These are phyloP conservation scores for Diadophis punctatus DNA, from an alignment of 2,113 vertebrate genomes.

Conservation along the genomic window DNA sequence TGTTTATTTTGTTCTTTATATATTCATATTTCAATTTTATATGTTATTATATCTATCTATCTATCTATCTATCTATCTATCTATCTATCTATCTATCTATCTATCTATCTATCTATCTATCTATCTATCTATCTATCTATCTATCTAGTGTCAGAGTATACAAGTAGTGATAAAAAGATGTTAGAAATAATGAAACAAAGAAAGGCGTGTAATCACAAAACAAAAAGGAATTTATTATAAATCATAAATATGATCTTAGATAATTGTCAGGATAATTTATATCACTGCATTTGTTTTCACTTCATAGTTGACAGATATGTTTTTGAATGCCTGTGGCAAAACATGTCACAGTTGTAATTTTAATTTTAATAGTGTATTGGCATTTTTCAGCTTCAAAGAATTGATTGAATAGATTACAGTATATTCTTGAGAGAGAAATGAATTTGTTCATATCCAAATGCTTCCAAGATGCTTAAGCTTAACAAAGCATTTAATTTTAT, in stretches of 20 bases:
- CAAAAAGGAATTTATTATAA: slow-evolving; percentile 19
- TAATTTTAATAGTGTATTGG: slow-evolving; percentile 19
- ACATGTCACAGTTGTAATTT: not conserved
- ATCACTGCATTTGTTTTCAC: not conserved
- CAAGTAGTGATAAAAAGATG: not conserved
- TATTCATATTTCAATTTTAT: not conserved
- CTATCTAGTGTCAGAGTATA: not conserved
- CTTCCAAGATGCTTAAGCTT: not conserved
- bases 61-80: too few species aligned
- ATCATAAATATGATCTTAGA: not conserved
- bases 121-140: not conserved
- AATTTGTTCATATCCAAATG: not conserved
- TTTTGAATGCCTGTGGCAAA: slow-evolving; percentile 25
- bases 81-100: not conserved
- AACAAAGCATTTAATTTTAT: not conserved
- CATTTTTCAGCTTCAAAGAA: not conserved
- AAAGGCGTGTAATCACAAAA: not conserved
- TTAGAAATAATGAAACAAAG: not conserved
- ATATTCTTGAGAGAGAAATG: not conserved
- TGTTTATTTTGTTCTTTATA: not conserved
- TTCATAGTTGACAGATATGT: not conserved
- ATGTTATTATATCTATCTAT: not conserved
- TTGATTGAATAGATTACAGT: not conserved
- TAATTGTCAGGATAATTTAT: slow-evolving; percentile 26
- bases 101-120: not conserved